Evolutionary conservation across 2,113 vertebrate species (phyloP).

Genomic region (Brachionichthys hirsutus): DNA sequence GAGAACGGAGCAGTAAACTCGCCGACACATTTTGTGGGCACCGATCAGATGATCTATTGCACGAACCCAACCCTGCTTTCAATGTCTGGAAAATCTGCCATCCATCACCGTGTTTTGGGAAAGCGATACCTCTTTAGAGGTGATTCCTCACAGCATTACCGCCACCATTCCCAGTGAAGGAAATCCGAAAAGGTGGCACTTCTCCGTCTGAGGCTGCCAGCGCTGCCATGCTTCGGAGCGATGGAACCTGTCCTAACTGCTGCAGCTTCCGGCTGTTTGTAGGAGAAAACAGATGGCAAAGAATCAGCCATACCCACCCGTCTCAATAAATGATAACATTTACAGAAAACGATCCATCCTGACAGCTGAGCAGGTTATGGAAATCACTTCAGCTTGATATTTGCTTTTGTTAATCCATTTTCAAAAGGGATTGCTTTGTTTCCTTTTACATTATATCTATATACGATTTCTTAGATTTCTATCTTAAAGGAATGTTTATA

Average conservation of each 20-base stretch:
- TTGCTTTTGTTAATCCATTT: too few relatives aligned
- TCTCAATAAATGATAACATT: too few relatives aligned
- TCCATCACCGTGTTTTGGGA: conserved; percentile 24
- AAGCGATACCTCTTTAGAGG: conserved; percentile 16
- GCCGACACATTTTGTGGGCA: conserved; percentile 26
- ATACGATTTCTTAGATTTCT: too few relatives aligned
- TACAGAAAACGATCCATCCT: neutral
- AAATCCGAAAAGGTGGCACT: conserved; percentile 11
- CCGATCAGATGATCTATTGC: conserved; percentile 29
- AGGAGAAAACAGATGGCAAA: too few relatives aligned
- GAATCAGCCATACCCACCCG: too few relatives aligned
- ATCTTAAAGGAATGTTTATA: too few relatives aligned
- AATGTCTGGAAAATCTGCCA: conserved; percentile 31
- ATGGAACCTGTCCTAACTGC: too few relatives aligned
- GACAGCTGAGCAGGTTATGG: neutral
- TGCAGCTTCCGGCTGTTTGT: too few relatives aligned
- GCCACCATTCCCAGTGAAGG: neutral
- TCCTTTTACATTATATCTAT: too few relatives aligned
- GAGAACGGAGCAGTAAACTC: conserved; percentile 38
- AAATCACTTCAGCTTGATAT: too few relatives aligned
- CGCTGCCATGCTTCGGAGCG: neutral
- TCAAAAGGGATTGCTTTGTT: too few relatives aligned
- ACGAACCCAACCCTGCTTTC: conserved; percentile 29
- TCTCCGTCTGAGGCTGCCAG: too few relatives aligned
- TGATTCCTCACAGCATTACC: conserved; percentile 8